Evolutionary conservation across 1,140 invertebrate genomes (phyloP), one percentile per base, ranked within the genome.

Genomic region (Brevipalpus yothersi): DNA sequence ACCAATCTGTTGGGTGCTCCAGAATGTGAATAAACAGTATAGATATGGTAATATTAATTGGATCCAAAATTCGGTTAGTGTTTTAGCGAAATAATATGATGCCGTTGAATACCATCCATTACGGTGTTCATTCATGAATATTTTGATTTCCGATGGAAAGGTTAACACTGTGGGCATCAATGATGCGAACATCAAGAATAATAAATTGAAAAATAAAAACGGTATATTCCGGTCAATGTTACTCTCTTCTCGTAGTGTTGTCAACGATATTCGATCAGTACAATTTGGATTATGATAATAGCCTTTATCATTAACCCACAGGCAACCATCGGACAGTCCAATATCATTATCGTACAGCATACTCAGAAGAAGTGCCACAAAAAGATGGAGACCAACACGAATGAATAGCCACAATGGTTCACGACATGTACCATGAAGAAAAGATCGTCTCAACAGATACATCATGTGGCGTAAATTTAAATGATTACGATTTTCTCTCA

Each of bases 41-140:
- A 58, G 15, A 40, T 51, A 58, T 3, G 58, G 43, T 11, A 58
- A 21, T n/a, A 45, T 21, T 11, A 62, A 9, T 13, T 60, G 49
- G 19, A 61, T 19, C 41, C 69, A 67, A 41, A 74, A 63, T 64
- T 73, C 72, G 40, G 68, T 67, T 1, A 71, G 9, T 11, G 61
- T 69, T 65, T 72, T 73, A 41, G 66, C 61, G 0, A 66, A 45
- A 58, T 66, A 68, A 59, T 67, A 69, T 0, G 63, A 60, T 39
- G 65, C 64, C 15, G 64, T 63, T 23, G 65, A 31, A 51, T 69
- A 69, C 65, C 67, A 68, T 13, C 65, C 65, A 56, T 68, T 68
- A 17, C 61, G 62, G 58, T 69, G 65, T 62, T 69, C 68, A 41
- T 63, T 58, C 19, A 66, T 41, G 51, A 69, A 69, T 42, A 68